Percentiles rank a stretch among this genome's conserved stretches.
Evolutionary conservation across 2,113 vertebrate genomes (phyloP).

Genomic region (Scolopax mira): DNA sequence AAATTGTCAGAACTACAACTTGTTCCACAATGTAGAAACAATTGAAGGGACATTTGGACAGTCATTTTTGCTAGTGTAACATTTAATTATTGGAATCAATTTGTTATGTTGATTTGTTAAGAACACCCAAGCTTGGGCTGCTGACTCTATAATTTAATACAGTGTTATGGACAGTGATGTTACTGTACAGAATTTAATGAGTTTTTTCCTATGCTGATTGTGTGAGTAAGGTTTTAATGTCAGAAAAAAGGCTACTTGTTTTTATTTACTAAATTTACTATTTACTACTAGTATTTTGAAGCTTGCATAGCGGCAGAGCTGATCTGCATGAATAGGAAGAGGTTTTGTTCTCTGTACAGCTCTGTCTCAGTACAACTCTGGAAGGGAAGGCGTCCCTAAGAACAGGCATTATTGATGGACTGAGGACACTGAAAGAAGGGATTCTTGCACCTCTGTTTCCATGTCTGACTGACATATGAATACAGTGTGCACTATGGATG

Average conservation of each 20-base stretch:
- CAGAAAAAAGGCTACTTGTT: neutral
- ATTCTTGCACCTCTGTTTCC: neutral
- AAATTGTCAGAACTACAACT: neutral
- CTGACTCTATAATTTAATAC: neutral
- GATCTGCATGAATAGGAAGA: neutral
- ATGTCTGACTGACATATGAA: neutral
- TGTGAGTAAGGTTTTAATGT: neutral
- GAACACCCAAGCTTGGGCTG: neutral
- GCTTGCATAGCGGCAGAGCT: neutral
- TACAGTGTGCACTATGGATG: neutral
- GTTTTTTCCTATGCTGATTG: neutral
- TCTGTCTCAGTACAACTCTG: neutral
- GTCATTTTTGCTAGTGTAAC: neutral
- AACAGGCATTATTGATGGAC: neutral
- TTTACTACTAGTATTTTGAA: neutral
- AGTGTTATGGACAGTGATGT: neutral
- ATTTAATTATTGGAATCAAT: neutral
- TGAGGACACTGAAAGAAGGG: neutral
- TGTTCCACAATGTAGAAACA: neutral
- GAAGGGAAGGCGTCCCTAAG: neutral
- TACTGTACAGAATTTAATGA: neutral
- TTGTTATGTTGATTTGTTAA: neutral
- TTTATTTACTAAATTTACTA: too few relatives aligned
- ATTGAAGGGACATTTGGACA: neutral
- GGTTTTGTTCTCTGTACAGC: accelerated